A percentile compares a stretch with the other conserved stretches of the same genome.
phyloP scores from a whole-genome alignment of 2,797 vertebrate species.

The Melanotaenia boesemani region DNA sequence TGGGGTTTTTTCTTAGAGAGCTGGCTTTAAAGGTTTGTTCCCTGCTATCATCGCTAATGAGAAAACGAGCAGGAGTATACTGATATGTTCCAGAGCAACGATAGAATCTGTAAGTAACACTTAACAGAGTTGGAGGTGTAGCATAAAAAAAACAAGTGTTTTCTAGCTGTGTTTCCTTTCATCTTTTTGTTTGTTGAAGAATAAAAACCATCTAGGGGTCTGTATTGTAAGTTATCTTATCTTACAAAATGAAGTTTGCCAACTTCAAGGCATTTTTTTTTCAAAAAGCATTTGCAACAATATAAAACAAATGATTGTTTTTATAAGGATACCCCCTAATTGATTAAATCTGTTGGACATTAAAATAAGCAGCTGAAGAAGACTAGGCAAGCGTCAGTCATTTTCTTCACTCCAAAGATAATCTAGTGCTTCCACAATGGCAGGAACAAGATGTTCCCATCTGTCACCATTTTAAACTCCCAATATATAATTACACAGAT shows the following conservation, averaged over 20 bases:
- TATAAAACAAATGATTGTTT: conserved; percentile 18
- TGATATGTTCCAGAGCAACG: conserved; percentile 50
- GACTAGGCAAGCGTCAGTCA: conserved; percentile 22
- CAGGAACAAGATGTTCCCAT: conserved; percentile 50
- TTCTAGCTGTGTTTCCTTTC: conserved; percentile 17
- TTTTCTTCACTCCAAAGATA: conserved; percentile 42
- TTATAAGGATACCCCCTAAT: conserved; percentile 14
- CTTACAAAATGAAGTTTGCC: not conserved
- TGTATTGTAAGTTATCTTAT: conserved; percentile 16
- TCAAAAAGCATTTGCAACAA: not conserved
- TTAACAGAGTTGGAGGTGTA: conserved; percentile 34
- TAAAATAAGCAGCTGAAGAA: conserved; percentile 25
- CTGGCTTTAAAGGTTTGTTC: conserved; percentile 70
- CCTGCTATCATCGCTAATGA: conserved; percentile 79
- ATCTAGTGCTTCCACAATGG: conserved; percentile 13
- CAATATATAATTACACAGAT: conserved; percentile 52
- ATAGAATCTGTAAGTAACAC: conserved; percentile 65
- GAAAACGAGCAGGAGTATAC: conserved; percentile 68
- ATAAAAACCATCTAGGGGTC: not conserved
- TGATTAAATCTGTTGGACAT: conserved; percentile 27
- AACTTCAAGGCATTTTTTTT: conserved; percentile 15
- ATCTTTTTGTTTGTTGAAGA: conserved; percentile 16
- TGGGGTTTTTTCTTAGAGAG: conserved; percentile 65
- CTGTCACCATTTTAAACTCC: conserved; percentile 39
- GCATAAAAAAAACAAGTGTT: conserved; percentile 34